Evolutionary conservation across 2,888 invertebrate species (phyloP).

Genomic region (Conchocele bisecta): DNA sequence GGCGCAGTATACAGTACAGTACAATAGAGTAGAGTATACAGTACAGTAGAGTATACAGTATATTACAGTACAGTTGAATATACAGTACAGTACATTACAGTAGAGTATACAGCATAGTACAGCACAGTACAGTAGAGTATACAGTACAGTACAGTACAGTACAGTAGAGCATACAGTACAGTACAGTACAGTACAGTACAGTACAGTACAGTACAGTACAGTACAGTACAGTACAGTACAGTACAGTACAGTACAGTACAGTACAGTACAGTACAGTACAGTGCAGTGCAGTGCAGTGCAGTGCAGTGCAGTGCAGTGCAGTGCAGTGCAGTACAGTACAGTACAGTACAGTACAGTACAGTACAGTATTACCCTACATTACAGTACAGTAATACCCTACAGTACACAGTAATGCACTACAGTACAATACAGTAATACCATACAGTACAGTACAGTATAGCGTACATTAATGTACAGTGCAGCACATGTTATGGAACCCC

Average conservation of each 20-base stretch:
- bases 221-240: constrained; percentile 17
- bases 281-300: constrained; percentile 12
- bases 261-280: constrained; percentile 22
- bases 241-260: constrained; percentile 24
- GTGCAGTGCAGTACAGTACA: constrained; percentile 17
- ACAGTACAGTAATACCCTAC: constrained; percentile 13
- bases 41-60: too few species aligned
- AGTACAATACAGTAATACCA: constrained; percentile 27
- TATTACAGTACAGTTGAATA: constrained; percentile 12
- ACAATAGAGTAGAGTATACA: too few species aligned
- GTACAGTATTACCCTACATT: constrained; percentile 9
- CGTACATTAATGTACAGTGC: too few species aligned
- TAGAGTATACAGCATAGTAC: too few species aligned
- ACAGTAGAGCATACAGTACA: too few species aligned
- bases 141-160: too few species aligned
- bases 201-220: constrained; percentile 15
- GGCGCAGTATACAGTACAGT: constrained; percentile 18
- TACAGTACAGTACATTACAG: too few species aligned
- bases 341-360: constrained; percentile 15
- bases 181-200: constrained; percentile 14
- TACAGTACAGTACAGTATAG: too few species aligned
- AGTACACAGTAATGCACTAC: constrained; percentile 1
- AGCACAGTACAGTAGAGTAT: too few species aligned
- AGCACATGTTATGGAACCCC: too few species aligned
- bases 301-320: constrained; percentile 15